Evolutionary conservation across 1,140 invertebrate species (phyloP), one percentile per base, ranked within the genome.

Genomic region (Sitobion miscanthi): DNA sequence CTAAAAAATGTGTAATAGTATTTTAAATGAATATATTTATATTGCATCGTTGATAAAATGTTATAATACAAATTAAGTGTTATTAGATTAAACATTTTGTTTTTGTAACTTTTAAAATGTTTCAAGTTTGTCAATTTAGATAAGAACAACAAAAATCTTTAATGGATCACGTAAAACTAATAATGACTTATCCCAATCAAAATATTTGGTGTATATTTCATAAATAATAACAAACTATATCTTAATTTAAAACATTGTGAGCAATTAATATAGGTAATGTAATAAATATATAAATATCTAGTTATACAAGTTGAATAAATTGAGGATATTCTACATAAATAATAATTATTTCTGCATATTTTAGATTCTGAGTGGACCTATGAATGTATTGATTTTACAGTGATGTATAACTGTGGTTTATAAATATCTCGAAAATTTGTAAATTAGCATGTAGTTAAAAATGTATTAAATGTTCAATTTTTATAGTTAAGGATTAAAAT

Each of bases 121-220:
- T 89, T 42, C 25, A 89, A 89, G 49, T 89, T 89, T 25, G 49
- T 25, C 88, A 42, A 89, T 89, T 89, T 89, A 89, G 88, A 89
- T 89, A 89, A 89, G 88, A 57, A 57, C 25, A 54, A 38, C 20
- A 35, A 52, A 54, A 88, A 57, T 89, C 49, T 89, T 42, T 89
- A 89, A 57, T 57, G 52, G 49, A 89, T 30, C 88, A 89, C 88
- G 88, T 89, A 89, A 54, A 38, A 54, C n/a, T 89, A 57, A 89
- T 57, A 89, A 89, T 42, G 88, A 89, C 88, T 89, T 42, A 89
- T 57, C 88, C 25, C 52, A 38, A 57, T 57, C 49, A 89, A 57
- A 57, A 35, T 52, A 17, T 89, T 57, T 57, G 21, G n/a, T 8
- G 35, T 25, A 42, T 45, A 21, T 54, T 54, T 3, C 23, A 11